Base-by-base conservation (phyloP, 1,140 invertebrate species). In the Phymorhynchus buccinoides region DNA sequence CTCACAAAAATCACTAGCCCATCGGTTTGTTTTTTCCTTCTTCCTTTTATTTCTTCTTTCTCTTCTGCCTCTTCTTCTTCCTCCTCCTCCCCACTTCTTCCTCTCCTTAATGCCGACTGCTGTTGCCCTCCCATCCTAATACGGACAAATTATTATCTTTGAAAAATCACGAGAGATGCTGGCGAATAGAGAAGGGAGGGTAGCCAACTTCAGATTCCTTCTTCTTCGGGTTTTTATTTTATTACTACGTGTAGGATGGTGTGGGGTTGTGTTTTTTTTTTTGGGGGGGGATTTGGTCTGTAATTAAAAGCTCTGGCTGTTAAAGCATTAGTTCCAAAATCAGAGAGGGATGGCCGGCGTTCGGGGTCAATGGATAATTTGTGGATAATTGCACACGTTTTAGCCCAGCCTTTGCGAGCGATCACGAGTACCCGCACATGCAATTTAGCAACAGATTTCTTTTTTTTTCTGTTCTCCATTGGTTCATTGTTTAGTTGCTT, bases 71-170 rank as follows among this genome's bases (percentile, higher is more conserved):
- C 27, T 41, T 22, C 27, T 16, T 7, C 27, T 75, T 27, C 16
- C 30, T 75, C 22, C 9, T 37, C 35, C 4, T 7, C 27, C 35
- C 4, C 35, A 18, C 35, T 37, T 71, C 30, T 35, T 37, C 18
- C 48, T 52, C 48, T 52, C 48, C n/a, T n/a, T 22, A 62, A 22
- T 62, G 56, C 56, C 56, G 56, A 18, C 56, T 62, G 56, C 22
- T n/a, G n/a, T n/a, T n/a, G n/a, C n/a, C n/a, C n/a, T n/a, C n/a
- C n/a, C n/a, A n/a, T 27, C 56, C 6, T 27, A 62, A 62, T 27
- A 62, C n/a, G 56, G 56, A 62, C 56, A 62, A 62, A 62, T 62
- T 62, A 62, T 62, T 62, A 62, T 62, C 56, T 62, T 62, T 62
- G 56, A 62, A 62, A 62, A 18, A 48, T 6, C 7, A 48, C n/a